Evolutionary conservation across 2,888 invertebrate species (phyloP).

Genomic region (Lymantria monacha): DNA sequence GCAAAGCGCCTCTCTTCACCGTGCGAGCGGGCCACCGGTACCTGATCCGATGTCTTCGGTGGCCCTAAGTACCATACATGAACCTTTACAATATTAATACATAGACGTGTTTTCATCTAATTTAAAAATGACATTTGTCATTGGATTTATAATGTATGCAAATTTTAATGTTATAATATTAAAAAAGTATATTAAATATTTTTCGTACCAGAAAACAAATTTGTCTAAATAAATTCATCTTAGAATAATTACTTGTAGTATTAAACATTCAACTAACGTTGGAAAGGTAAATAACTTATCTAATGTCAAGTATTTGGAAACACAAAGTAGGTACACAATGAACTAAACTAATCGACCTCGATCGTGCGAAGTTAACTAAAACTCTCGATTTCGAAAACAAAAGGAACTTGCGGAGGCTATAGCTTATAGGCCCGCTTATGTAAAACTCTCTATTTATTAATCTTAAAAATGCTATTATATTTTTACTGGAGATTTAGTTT

Average conservation of each 20-base stretch:
- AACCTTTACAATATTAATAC: too few species aligned
- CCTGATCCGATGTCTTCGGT: too few species aligned
- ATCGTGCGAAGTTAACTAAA: constrained; percentile 12
- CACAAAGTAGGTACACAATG: constrained; percentile 20
- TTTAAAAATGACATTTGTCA: too few species aligned
- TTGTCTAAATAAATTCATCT: background rate
- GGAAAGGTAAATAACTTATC: background rate
- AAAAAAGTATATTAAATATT: too few species aligned
- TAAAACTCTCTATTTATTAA: background rate
- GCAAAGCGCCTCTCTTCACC: too few species aligned
- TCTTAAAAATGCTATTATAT: too few species aligned
- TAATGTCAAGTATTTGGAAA: background rate
- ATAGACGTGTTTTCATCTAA: too few species aligned
- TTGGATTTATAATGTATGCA: too few species aligned
- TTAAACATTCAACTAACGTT: background rate
- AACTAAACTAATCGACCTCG: constrained; percentile 20
- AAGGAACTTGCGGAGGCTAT: background rate
- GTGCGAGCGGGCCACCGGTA: too few species aligned
- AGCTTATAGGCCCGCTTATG: background rate
- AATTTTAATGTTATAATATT: too few species aligned
- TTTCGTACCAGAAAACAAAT: background rate
- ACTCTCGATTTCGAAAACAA: background rate
- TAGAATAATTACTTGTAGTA: background rate
- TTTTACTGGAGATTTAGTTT: too few species aligned
- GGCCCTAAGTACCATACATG: too few species aligned